These are phyloP conservation scores for Amniataba percoides DNA, from an alignment of 2,797 vertebrate genomes.

Conservation along the genomic window DNA sequence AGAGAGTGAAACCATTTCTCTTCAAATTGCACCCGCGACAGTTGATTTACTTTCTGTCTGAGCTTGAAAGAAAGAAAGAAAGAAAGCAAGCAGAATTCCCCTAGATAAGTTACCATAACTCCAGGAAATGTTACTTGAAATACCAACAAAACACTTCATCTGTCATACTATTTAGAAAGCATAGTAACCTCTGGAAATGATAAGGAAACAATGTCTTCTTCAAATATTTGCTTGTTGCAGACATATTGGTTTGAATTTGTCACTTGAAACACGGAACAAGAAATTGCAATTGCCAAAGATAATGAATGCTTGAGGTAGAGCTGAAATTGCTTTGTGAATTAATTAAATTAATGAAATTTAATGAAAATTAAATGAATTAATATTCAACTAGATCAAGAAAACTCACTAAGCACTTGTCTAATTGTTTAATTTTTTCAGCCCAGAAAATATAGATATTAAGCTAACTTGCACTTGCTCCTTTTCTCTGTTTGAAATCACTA, in stretches of 20 bases:
- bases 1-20: slow-evolving; percentile 6
- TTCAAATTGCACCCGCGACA: neutral
- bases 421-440: no score
- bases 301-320: neutral
- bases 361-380: no score
- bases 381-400: no score
- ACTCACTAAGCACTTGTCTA: no score
- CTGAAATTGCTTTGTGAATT: no score
- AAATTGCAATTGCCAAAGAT: neutral
- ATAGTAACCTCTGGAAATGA: neutral
- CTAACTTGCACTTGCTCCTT: no score
- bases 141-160: neutral
- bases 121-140: neutral
- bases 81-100: neutral
- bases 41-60: neutral
- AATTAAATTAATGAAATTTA: no score
- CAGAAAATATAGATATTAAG: no score
- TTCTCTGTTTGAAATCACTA: no score
- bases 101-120: neutral
- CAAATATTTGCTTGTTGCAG: neutral
- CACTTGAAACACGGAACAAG: neutral
- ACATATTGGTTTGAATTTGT: neutral
- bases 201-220: neutral
- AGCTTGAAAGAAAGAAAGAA: neutral
- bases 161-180: neutral